Base-by-base conservation (phyloP, 1,140 invertebrate species). In the Centruroides sculpturatus region DNA sequence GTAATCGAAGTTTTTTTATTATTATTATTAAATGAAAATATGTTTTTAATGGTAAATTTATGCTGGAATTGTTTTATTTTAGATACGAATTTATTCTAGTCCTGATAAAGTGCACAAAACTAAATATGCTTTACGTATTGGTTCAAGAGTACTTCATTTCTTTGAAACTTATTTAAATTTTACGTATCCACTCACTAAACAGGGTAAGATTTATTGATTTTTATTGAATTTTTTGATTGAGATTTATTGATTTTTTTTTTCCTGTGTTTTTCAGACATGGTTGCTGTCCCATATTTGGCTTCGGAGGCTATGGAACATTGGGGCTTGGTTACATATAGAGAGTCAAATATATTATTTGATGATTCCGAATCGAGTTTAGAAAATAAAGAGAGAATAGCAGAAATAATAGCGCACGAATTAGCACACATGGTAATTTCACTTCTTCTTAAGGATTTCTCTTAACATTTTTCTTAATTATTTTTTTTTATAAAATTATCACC, bases 221-320 rank as follows among this genome's bases (percentile, higher is more conserved):
- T 23, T 41, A 1, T 6, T 41, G 41, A 5, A 41, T 41, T 41
- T 41, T 41, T 8, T 41, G 3, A 8, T 41, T 41, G 5, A 41
- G 5, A 41, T 41, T 41, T 41, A 41, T 41, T 41, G 5, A 23
- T 23, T 23, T 5, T 1, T 5, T 41, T 41, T n/a, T n/a, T n/a
- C n/a, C 41, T 41, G 41, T 54, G 3, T 9, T 49, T 46, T 56
- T 11, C 13, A 65, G 56, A 91, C 97, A 66, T 86, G 89, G 5
- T 98, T 95, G 79, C 93, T 91, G 3, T 74, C 96, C 56, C 92
- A 91, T 35, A 98, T 97, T 75, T 87, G 72, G 89, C 89, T 77
- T 84, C 86, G 1, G 91, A 90, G 7, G 92, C 92, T 1, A 97
- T 96, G 84, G 93, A 96, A 74, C 91, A 96, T 76, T 96, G 92